Evolutionary conservation across 2,797 vertebrate genomes (phyloP).

Genomic region (Semaprochilodus insignis): DNA sequence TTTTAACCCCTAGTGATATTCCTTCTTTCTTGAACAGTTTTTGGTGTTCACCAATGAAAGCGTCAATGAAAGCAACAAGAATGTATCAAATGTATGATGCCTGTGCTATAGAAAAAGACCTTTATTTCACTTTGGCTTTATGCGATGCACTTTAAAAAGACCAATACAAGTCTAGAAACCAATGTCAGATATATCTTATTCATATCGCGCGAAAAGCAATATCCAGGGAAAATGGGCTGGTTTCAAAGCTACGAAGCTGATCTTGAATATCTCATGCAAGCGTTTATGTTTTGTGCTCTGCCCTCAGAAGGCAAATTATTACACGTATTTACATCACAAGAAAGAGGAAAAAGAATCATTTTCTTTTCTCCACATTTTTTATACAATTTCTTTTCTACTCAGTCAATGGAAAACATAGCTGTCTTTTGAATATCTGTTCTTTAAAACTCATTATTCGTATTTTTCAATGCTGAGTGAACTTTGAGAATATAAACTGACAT

Average conservation of each 20-base stretch:
- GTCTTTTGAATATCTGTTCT: constrained; percentile 61
- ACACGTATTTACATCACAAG: constrained; percentile 74
- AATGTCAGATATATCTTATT: constrained; percentile 18
- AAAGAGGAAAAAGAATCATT: constrained; percentile 43
- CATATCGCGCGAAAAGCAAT: constrained; percentile 30
- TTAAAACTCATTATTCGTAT: constrained; percentile 8
- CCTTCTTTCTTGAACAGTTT: not conserved
- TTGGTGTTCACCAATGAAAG: not conserved
- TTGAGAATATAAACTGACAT: not conserved
- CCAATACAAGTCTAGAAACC: constrained; percentile 7
- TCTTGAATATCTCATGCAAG: constrained; percentile 25
- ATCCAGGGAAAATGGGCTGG: constrained; percentile 2
- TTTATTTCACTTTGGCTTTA: constrained; percentile 67
- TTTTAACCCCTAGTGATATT: constrained; percentile 36
- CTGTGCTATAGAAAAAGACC: constrained; percentile 59
- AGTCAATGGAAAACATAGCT: constrained; percentile 18
- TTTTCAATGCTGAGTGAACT: not conserved
- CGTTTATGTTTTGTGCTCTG: constrained; percentile 30
- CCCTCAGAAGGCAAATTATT: constrained; percentile 37
- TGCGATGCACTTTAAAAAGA: constrained; percentile 69
- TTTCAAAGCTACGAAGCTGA: constrained; percentile 26
- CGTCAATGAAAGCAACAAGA: constrained; percentile 7
- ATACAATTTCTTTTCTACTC: constrained; percentile 5
- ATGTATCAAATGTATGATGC: constrained; percentile 10
- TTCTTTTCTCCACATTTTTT: not conserved